Conservation (phyloP, 2,888 invertebrate genomes). For the Sceliomorpha sp. region DNA sequence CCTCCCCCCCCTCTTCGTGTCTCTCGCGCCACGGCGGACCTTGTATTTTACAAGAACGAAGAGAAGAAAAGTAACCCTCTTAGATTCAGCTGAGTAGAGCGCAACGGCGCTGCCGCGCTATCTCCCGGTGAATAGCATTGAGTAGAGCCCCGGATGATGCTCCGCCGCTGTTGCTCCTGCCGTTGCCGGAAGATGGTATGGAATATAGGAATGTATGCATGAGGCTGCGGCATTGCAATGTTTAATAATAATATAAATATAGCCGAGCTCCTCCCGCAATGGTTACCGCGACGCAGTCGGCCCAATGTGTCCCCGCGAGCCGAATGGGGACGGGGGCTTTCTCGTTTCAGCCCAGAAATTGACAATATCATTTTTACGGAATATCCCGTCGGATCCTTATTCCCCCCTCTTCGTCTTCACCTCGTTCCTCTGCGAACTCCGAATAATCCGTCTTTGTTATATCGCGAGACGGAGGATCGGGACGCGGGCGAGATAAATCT, state of each 20-base stretch:
- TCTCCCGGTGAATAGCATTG: constrained; percentile 62
- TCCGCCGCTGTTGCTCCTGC: too few relatives aligned
- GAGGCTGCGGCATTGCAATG: constrained; percentile 67
- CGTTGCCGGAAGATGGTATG: constrained; percentile 35
- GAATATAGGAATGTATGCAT: constrained; percentile 68
- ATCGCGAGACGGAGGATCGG: too few relatives aligned
- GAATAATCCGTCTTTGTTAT: too few relatives aligned
- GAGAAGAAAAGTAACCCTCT: constrained; percentile 53
- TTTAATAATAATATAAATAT: constrained; percentile 74
- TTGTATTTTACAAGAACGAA: constrained; percentile 55
- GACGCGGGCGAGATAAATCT: too few relatives aligned
- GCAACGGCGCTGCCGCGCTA: constrained; percentile 48
- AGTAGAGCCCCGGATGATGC: constrained; percentile 41
- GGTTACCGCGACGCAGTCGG: constrained; percentile 48
- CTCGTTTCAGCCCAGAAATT: constrained; percentile 68
- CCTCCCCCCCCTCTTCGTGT: too few relatives aligned
- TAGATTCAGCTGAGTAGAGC: constrained; percentile 53
- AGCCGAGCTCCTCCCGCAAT: constrained; percentile 30
- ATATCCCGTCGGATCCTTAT: too few relatives aligned
- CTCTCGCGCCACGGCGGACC: constrained; percentile 46
- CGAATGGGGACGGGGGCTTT: constrained; percentile 56
- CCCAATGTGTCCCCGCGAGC: constrained; percentile 61
- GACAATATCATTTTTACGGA: constrained; percentile 63
- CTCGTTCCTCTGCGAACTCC: too few relatives aligned
- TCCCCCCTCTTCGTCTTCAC: constrained; percentile 9